phyloP scores from a whole-genome alignment of 2,797 vertebrate species.

The Octomys mimax region DNA sequence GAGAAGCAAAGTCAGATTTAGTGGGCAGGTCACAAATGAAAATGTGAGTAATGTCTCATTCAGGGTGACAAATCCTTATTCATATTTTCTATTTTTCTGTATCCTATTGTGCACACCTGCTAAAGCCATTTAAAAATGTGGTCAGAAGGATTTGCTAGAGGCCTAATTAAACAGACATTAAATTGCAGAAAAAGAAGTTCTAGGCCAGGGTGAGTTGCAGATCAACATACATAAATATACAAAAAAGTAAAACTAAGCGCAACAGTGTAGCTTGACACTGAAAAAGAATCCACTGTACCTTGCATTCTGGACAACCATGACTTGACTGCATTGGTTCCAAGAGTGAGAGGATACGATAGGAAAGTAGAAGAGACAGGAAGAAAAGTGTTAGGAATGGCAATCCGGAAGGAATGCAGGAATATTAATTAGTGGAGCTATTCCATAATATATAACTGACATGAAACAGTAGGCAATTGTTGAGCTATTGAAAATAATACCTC shows the following conservation, averaged over 20 bases:
- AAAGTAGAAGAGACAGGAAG: slow-evolving; percentile 88
- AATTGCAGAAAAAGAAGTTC: slow-evolving; percentile 36
- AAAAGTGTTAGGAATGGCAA: slow-evolving; percentile 85
- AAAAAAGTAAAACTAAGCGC: neutral
- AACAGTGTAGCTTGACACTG: slow-evolving; percentile 76
- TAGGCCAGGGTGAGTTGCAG: neutral
- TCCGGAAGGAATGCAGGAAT: slow-evolving; percentile 70
- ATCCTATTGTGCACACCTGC: neutral
- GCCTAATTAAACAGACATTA: neutral
- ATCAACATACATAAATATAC: neutral
- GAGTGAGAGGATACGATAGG: slow-evolving; percentile 81
- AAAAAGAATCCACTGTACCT: slow-evolving; percentile 94
- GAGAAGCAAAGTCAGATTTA: slow-evolving; percentile 6
- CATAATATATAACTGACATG: slow-evolving; percentile 58
- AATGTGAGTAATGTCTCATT: neutral
- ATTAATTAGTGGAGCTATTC: slow-evolving; percentile 24
- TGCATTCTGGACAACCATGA: slow-evolving; percentile 99
- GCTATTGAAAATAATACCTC: slow-evolving; percentile 31
- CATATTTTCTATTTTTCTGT: slow-evolving; percentile 3
- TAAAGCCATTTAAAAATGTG: slow-evolving; percentile 28
- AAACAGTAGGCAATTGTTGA: slow-evolving; percentile 48
- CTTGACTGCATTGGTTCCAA: slow-evolving; percentile 97
- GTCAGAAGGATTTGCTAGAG: slow-evolving; percentile 1
- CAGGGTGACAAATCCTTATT: neutral
- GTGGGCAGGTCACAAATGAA: slow-evolving; percentile 8